Evolutionary conservation across 2,797 vertebrate genomes (phyloP).

Genomic region (Harpagifer antarcticus): DNA sequence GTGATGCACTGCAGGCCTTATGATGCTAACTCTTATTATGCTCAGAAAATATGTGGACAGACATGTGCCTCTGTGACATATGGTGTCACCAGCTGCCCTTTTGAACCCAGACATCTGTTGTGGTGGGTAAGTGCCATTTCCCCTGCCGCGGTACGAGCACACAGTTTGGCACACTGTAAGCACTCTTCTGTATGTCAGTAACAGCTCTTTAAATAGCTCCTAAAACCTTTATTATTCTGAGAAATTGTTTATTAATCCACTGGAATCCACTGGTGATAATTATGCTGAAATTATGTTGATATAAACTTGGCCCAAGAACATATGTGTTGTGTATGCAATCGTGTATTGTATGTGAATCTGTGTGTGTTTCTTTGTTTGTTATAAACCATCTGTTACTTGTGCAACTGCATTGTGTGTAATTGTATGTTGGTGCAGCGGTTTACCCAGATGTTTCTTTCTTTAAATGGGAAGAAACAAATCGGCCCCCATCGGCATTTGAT

Average conservation of each 20-base stretch:
- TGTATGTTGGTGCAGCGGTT: too few species aligned
- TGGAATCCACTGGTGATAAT: not conserved
- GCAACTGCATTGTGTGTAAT: too few species aligned
- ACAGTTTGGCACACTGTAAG: not conserved
- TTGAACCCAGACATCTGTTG: conserved; percentile 35
- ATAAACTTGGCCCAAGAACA: not conserved
- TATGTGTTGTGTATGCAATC: not conserved
- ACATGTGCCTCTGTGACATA: conserved; percentile 25
- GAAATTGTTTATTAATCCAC: not conserved
- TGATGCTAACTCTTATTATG: conserved; percentile 7
- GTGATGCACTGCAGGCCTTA: not conserved
- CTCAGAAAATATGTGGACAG: conserved; percentile 3
- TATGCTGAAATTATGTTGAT: not conserved
- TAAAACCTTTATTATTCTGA: not conserved
- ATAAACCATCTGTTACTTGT: too few species aligned
- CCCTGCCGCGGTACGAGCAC: not conserved
- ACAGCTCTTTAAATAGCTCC: not conserved
- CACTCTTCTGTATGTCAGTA: not conserved
- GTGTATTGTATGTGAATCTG: not conserved
- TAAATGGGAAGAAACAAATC: conserved; percentile 55
- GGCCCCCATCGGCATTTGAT: conserved; percentile 42
- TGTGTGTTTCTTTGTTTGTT: not conserved
- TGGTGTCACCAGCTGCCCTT: conserved; percentile 42
- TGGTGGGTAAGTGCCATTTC: not conserved
- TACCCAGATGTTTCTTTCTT: conserved; percentile 40